Percentiles rank a stretch among this genome's conserved stretches.
Conservation (phyloP, 1,140 invertebrate genomes). For the Portunus trituberculatus region DNA sequence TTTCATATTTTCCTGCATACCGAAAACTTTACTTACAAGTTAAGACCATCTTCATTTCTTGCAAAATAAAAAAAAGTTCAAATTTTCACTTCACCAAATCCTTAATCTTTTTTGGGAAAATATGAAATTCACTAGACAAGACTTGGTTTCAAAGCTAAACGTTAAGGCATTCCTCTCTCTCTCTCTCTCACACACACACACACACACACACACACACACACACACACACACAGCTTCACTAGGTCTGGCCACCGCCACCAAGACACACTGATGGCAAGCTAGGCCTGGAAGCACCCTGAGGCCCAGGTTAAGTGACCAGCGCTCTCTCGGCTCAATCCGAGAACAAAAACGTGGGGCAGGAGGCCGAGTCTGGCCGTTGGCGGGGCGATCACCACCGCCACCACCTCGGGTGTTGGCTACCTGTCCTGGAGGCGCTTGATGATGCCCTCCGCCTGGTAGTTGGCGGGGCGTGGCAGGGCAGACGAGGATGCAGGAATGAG, state of each 20-base stretch:
- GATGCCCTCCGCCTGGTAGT: constrained; percentile 79
- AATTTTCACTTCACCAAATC: too few species aligned
- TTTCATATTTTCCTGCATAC: too few species aligned
- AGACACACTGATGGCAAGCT: not conserved
- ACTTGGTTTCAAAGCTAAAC: too few species aligned
- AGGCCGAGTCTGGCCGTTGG: not conserved
- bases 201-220: not conserved
- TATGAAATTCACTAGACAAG: too few species aligned
- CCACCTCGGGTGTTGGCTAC: constrained; percentile 79
- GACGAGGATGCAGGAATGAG: constrained; percentile 60
- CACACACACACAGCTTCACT: not conserved
- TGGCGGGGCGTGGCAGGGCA: constrained; percentile 65
- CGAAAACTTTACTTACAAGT: too few species aligned
- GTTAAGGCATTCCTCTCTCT: not conserved
- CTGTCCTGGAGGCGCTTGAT: constrained; percentile 84
- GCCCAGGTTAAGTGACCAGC: not conserved
- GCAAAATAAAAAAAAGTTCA: too few species aligned
- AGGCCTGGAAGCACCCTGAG: not conserved
- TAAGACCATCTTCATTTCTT: too few species aligned
- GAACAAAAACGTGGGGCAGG: constrained; percentile 18
- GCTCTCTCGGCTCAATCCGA: not conserved
- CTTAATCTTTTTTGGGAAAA: too few species aligned
- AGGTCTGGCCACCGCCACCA: not conserved
- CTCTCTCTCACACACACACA: not conserved
- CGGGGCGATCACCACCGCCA: not conserved